Evolutionary conservation across 2,888 invertebrate species (phyloP), one percentile per base, ranked within the genome.

Genomic region (Ceramica pisi): DNA sequence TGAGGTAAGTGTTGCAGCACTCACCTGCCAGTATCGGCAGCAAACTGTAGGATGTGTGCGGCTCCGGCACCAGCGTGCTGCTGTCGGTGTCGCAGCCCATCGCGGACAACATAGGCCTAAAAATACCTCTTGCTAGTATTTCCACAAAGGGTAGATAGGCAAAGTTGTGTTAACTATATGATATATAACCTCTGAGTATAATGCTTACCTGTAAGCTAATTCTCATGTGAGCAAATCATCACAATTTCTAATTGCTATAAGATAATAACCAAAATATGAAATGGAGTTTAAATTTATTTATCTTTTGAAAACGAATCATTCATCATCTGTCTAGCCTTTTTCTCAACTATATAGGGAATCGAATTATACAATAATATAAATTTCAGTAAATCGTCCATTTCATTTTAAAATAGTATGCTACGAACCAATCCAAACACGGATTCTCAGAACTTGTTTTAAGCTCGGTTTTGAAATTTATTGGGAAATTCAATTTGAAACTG

Each of bases 1-100:
- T 73, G 95, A 95, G 93, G 95, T 95, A 88, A 86, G 57, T 19
- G 14, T 48, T 19, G 14, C 21, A 48, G n/a, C 48, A 14, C 41
- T 5, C 41, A 14, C 14, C 14, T 41, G 38, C 38, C 12, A 38
- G 38, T 31, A 31, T 5, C 31, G 31, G 31, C 31, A 31, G 31
- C 2, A 3, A 31, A 31, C 31, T 31, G 2, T 31, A 31, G 31
- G 2, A n/a, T n/a, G n/a, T n/a, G n/a, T n/a, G n/a, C n/a, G n/a
- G n/a, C n/a, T n/a, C n/a, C n/a, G n/a, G n/a, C n/a, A n/a, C n/a
- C n/a, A n/a, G n/a, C n/a, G n/a, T n/a, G n/a, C n/a, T n/a, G n/a
- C n/a, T n/a, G n/a, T n/a, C n/a, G n/a, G n/a, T n/a, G n/a, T n/a
- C n/a, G n/a, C n/a, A n/a, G n/a, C n/a, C n/a, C n/a, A n/a, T n/a